phyloP scores from a whole-genome alignment of 2,888 invertebrate genomes.

The Phyllotreta striolata region DNA sequence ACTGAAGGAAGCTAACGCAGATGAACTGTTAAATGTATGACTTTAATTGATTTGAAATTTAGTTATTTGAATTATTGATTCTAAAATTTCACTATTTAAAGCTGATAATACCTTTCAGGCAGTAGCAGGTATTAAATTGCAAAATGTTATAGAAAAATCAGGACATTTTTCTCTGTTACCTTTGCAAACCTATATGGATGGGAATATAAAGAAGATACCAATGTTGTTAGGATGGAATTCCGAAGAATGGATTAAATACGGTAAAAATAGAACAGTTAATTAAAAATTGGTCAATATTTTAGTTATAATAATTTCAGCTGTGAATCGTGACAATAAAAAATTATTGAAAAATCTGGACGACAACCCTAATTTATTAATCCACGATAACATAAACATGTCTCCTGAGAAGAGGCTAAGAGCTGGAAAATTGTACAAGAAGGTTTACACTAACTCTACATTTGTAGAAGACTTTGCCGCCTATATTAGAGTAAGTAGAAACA shows the following conservation, averaged over 20 bases:
- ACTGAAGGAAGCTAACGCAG: slow-evolving; percentile 22
- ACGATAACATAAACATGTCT: slow-evolving; percentile 29
- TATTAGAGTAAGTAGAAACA: slow-evolving; percentile 31
- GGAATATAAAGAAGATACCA: slow-evolving; percentile 35
- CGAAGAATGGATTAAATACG: slow-evolving; percentile 33
- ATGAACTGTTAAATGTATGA: slow-evolving; percentile 28
- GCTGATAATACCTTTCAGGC: slow-evolving; percentile 6
- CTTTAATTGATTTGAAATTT: neutral
- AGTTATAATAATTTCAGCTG: slow-evolving; percentile 7
- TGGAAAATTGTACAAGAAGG: slow-evolving; percentile 25
- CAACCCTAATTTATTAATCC: slow-evolving; percentile 22
- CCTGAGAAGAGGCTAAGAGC: slow-evolving; percentile 27
- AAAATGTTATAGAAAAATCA: slow-evolving; percentile 30
- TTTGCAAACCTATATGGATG: slow-evolving; percentile 34
- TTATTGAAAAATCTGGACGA: slow-evolving; percentile 24
- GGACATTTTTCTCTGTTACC: slow-evolving; percentile 29
- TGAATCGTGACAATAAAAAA: slow-evolving; percentile 8
- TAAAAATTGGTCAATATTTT: slow-evolving; percentile 1
- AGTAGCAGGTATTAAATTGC: neutral
- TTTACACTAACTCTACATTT: slow-evolving; percentile 33
- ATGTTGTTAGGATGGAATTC: slow-evolving; percentile 37
- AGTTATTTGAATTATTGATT: neutral
- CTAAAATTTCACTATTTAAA: neutral
- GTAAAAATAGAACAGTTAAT: slow-evolving; percentile 12
- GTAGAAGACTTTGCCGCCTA: slow-evolving; percentile 31